A percentile compares a stretch with the other conserved stretches of the same genome.
phyloP scores from a whole-genome alignment of 2,888 invertebrate species.

The Balanococcus diminutus region DNA sequence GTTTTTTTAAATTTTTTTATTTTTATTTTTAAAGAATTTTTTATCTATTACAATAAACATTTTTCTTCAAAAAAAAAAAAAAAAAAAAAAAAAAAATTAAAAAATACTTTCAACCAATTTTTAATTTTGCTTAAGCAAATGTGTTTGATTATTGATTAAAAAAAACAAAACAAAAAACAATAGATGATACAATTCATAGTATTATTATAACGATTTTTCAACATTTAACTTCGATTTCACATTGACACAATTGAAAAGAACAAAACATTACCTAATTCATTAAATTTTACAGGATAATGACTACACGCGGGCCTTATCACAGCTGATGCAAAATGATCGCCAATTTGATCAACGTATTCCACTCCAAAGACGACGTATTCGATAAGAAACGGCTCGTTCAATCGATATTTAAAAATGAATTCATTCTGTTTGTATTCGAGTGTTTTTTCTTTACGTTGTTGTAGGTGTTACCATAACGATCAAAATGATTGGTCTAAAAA shows the following conservation, averaged over 20 bases:
- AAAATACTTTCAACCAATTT: no score
- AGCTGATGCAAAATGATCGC: neutral
- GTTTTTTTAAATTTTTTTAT: no score
- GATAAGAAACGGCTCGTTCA: slow-evolving; percentile 2
- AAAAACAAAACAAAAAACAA: neutral
- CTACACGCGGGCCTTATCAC: neutral
- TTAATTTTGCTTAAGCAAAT: no score
- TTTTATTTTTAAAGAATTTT: no score
- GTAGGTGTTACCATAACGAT: slow-evolving; percentile 41
- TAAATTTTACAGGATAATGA: slow-evolving; percentile 11
- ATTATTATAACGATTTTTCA: neutral
- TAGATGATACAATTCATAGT: neutral
- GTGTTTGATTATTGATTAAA: no score
- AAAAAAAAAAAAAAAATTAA: no score
- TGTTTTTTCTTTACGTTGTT: neutral
- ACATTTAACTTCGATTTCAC: slow-evolving; percentile 14
- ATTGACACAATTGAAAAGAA: neutral
- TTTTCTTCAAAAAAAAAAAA: no score
- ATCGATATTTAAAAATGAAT: neutral
- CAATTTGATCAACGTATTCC: slow-evolving; percentile 12
- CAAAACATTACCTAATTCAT: neutral
- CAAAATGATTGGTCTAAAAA: neutral
- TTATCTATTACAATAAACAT: no score
- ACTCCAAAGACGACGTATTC: slow-evolving; percentile 16
- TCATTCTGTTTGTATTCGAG: neutral